These are phyloP conservation scores for Melozone crissalis DNA, from an alignment of 2,113 vertebrate genomes.

Conservation along the genomic window DNA sequence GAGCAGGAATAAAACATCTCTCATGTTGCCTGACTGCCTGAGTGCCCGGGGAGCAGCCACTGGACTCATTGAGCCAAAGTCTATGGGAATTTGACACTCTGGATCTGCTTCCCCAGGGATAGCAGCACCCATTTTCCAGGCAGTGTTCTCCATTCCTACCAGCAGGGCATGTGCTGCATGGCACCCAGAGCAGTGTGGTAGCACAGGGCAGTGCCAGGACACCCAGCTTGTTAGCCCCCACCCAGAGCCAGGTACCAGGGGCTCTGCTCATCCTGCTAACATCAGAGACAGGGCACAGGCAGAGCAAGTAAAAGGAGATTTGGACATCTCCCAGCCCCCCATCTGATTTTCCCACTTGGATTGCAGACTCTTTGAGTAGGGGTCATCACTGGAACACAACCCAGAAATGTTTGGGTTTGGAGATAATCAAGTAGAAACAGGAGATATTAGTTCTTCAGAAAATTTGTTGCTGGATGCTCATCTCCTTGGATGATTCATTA, in stretches of 20 bases:
- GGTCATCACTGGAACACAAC: neutral
- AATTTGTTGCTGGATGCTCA: neutral
- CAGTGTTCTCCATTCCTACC: neutral
- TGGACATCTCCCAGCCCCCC: neutral
- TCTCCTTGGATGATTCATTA: neutral
- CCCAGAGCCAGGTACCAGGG: rapidly evolving
- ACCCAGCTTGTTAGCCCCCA: rapidly evolving
- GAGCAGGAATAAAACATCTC: neutral
- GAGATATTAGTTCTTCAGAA: neutral
- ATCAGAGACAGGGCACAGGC: neutral
- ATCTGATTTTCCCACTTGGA: neutral
- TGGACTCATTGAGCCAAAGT: neutral
- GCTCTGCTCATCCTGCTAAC: neutral
- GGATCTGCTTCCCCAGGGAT: neutral
- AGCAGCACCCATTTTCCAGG: neutral
- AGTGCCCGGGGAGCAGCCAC: neutral
- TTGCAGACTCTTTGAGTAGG: neutral
- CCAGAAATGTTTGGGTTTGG: rapidly evolving
- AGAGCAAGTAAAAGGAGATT: neutral
- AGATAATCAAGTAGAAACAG: neutral
- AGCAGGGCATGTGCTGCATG: neutral
- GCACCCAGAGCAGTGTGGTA: neutral
- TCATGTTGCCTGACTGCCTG: neutral
- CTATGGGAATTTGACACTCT: rapidly evolving
- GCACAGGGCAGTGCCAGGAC: neutral